Base-by-base conservation (phyloP, 2,888 invertebrate genomes). In the Himalopsyche anomala region DNA sequence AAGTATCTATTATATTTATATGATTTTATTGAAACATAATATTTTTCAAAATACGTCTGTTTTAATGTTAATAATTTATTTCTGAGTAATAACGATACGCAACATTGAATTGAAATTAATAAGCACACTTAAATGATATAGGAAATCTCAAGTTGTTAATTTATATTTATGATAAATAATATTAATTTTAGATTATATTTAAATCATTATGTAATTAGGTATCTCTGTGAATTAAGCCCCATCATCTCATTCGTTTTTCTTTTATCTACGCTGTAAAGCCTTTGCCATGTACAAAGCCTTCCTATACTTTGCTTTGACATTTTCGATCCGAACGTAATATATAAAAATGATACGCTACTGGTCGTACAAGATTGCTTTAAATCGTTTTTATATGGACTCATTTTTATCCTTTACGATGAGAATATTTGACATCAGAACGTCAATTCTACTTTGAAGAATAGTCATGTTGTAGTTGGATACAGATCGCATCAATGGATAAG, bases 321-420 rank as follows among this genome's bases (percentile, higher is more conserved):
- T 62, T 62, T 62, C 28, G 62, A 62, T 62, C 62, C 62, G 8
- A 19, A 15, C 62, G 62, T 62, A 62, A 62, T 62, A 62, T 62
- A 62, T 62, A 62, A 62, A 62, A 62, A 62, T 62, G 62, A 62
- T 62, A 19, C 62, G 19, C 62, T 17, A n/a, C 62, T 62, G 19
- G 19, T 19, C 62, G 19, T 62, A 62, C 6, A 62, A 62, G 62
- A 62, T 62, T 62, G 62, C 62, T 62, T 62, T 62, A 62, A 62
- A 62, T 62, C 62, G 62, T 62, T 62, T 62, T 62, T 62, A 62
- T 62, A 28, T 62, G 62, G 28, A 62, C n/a, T 62, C 62, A 62
- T 62, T 62, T 62, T 62, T 62, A 62, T 62, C 62, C 19, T 62
- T 62, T 62, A 62, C 62, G 9, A 62, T n/a, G 62, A 62, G 19